A percentile compares a stretch with the other conserved stretches of the same genome.
These are phyloP conservation scores for Hydrozoanthus gracilis DNA, from an alignment of 92 coral and sea anemone species.

Conservation along the genomic window DNA sequence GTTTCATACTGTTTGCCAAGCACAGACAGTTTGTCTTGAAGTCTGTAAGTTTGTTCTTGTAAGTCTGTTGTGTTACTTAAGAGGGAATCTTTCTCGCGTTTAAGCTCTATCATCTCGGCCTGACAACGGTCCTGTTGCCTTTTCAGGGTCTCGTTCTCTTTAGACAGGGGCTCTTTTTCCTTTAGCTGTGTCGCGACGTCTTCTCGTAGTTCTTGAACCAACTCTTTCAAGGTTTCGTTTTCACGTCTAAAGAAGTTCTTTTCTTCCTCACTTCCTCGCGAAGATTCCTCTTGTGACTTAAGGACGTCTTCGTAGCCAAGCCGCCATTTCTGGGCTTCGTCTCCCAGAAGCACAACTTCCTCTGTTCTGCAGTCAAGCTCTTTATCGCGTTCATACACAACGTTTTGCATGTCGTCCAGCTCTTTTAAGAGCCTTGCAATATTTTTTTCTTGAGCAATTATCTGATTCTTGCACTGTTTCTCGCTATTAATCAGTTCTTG, in stretches of 20 bases:
- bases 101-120: conserved; percentile 11
- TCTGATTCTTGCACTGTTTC: conserved; percentile 13
- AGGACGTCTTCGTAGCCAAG: background rate
- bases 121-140: conserved; percentile 63
- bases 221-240: background rate
- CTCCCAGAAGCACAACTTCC: background rate
- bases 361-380: conserved; percentile 4
- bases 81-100: conserved; percentile 37
- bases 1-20: conserved; percentile 14
- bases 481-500: conserved; percentile 15
- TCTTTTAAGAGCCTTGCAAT: conserved; percentile 1
- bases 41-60: conserved; percentile 30
- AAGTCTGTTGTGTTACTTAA: conserved; percentile 26
- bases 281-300: conserved; percentile 6
- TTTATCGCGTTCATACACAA: conserved; percentile 15
- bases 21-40: conserved; percentile 33
- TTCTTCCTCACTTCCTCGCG: conserved; percentile 8
- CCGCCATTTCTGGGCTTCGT: conserved; percentile 11
- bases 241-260: conserved; percentile 1
- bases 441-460: conserved; percentile 2
- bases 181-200: background rate
- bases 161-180: conserved; percentile 40
- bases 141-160: conserved; percentile 65
- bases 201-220: conserved; percentile 12
- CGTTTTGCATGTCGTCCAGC: background rate